Evolutionary conservation across 1,140 invertebrate genomes (phyloP).

Genomic region (Drosophila eugracilis): DNA sequence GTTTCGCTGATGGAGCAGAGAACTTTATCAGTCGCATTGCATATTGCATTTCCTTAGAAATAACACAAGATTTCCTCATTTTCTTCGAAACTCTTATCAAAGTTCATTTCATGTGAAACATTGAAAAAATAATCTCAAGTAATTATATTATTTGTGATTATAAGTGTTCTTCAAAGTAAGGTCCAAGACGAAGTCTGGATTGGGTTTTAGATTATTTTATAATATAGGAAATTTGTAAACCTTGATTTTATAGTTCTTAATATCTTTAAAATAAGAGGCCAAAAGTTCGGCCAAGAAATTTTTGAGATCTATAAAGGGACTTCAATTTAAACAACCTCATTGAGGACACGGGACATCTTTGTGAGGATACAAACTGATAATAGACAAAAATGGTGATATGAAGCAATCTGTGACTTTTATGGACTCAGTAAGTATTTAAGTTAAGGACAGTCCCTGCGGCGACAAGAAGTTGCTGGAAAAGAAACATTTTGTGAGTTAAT

Average conservation of each 20-base stretch:
- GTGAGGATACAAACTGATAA: slow-evolving; percentile 18
- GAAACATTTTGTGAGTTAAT: slow-evolving; percentile 30
- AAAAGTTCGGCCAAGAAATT: not conserved
- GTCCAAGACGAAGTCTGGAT: too few species aligned
- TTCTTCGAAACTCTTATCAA: not conserved
- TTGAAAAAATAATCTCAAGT: too few species aligned
- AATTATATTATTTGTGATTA: too few species aligned
- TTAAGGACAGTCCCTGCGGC: slow-evolving; percentile 41
- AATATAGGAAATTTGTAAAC: too few species aligned
- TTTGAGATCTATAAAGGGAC: not conserved
- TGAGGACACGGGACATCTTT: not conserved
- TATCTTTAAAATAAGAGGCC: too few species aligned
- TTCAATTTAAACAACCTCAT: not conserved
- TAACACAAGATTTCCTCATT: not conserved
- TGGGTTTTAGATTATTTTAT: too few species aligned
- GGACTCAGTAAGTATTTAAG: slow-evolving; percentile 14
- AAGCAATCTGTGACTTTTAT: slow-evolving; percentile 25
- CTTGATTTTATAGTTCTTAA: too few species aligned
- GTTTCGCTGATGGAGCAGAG: too few species aligned
- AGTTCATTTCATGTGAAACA: not conserved
- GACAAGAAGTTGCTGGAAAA: slow-evolving; percentile 20
- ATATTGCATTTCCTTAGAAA: not conserved
- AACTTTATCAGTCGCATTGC: not conserved
- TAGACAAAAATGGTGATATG: slow-evolving; percentile 17
- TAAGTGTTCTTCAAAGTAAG: too few species aligned